Evolutionary conservation across 2,888 invertebrate species (phyloP).

Genomic region (Synergus umbraculus): DNA sequence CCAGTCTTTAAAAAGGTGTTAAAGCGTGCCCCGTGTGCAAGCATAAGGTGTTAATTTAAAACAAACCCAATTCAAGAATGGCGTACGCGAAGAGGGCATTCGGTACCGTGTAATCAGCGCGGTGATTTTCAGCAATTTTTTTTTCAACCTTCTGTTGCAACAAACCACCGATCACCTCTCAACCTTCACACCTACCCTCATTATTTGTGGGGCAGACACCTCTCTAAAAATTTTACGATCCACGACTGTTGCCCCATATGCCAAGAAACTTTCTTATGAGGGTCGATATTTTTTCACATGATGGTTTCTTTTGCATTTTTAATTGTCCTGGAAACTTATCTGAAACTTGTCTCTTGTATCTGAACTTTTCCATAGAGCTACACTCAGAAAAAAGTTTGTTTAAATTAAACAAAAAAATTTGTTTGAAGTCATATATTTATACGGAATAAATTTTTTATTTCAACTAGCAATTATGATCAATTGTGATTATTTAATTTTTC

Average conservation of each 20-base stretch:
- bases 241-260: constrained; percentile 42
- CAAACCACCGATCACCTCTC: constrained; percentile 54
- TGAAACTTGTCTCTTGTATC: too few relatives aligned
- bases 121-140: constrained; percentile 64
- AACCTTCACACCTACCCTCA: constrained; percentile 60
- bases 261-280: not conserved
- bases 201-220: constrained; percentile 48
- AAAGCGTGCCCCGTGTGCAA: constrained; percentile 69
- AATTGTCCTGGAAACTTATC: not conserved
- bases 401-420: too few relatives aligned
- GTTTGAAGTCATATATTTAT: too few relatives aligned
- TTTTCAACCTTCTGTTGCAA: constrained; percentile 51
- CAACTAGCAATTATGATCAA: too few relatives aligned
- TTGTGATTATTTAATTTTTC: too few relatives aligned
- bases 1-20: constrained; percentile 70
- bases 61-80: constrained; percentile 67
- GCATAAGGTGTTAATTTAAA: constrained; percentile 73
- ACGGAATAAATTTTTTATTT: too few relatives aligned
- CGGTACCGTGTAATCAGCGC: constrained; percentile 69
- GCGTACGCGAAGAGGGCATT: constrained; percentile 48
- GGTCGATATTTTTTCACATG: not conserved
- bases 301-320: not conserved
- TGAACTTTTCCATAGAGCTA: too few relatives aligned
- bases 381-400: too few relatives aligned
- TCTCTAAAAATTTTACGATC: constrained; percentile 44